A percentile compares a stretch with the other conserved stretches of the same genome.
phyloP scores from a whole-genome alignment of 2,113 vertebrate species.

The Anser brachyrhynchus region DNA sequence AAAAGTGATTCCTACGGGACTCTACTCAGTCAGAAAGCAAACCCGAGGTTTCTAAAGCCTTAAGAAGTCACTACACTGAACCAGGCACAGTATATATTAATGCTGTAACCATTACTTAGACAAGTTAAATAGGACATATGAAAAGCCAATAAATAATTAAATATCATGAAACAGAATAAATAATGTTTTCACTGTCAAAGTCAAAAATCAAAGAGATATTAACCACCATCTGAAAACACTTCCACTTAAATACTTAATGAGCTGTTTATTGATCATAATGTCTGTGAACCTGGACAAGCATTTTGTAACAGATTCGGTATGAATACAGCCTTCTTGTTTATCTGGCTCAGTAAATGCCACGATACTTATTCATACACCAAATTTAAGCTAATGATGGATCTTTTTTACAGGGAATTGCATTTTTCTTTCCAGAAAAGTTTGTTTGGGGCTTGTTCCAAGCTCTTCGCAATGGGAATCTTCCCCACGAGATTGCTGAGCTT shows the following conservation, averaged over 20 bases:
- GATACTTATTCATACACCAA: neutral
- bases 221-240: neutral
- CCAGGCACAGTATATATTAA: neutral
- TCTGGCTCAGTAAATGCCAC: neutral
- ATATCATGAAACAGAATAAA: neutral
- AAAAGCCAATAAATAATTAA: neutral
- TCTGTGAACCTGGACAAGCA: neutral
- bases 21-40: neutral
- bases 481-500: accelerated
- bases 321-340: neutral
- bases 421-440: neutral
- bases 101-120: accelerated
- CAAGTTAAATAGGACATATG: neutral
- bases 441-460: neutral
- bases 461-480: neutral
- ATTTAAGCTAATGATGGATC: neutral
- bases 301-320: neutral
- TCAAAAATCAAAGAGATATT: neutral
- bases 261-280: neutral
- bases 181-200: neutral
- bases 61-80: neutral
- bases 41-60: neutral
- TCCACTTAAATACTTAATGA: neutral
- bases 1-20: neutral
- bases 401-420: neutral